Base-by-base conservation (phyloP, 2,113 vertebrate genomes). In the Spea multiplicata region DNA sequence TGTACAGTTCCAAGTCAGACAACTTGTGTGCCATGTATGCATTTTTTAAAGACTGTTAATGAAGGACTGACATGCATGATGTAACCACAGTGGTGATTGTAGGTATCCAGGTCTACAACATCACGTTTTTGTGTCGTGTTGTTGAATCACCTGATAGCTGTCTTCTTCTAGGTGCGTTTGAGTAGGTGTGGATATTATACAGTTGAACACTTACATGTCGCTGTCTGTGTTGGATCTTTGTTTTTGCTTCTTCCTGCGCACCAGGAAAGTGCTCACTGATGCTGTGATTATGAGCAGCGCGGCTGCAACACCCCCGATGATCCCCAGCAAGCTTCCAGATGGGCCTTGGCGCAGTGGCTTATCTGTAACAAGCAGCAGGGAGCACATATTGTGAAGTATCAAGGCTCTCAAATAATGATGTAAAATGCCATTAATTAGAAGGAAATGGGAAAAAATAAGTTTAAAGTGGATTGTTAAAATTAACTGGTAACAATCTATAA, bases 231-330 rank as follows among this genome's bases (percentile, higher is more conserved):
- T 90, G 0, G 88, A 86, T 64, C 80, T 89, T 72, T 80, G 90
- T 88, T 94, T 95, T 80, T 94, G 93, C 82, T 94, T 94, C 78
- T 87, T 84, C 72, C 88, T 87, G 86, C 93, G 94, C 78, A 96
- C 87, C 77, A 95, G 84, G 84, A 93, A 90, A 66, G 96, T 89
- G 0, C 94, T 93, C 50, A 92, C 86, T 10, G 88, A 91, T 84
- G 92, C 91, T 0, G 89, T 87, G 0, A 94, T 74, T 87, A 95
- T 92, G 83, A 96, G 89, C 55, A 85, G 88, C 0, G 92, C 82
- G 8, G 94, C 93, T 3, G 94, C 83, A 0, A 92, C 86, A 0
- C 93, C 92, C 75, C 94, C 94, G 78, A 97, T 87, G 83, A 98
- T 89, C 3, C 93, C 92, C 5, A 95, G 88, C 49, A 92, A 81